Evolutionary conservation across 2,888 invertebrate genomes (phyloP), one percentile per base, ranked within the genome.

Genomic region (Unio delphinus): DNA sequence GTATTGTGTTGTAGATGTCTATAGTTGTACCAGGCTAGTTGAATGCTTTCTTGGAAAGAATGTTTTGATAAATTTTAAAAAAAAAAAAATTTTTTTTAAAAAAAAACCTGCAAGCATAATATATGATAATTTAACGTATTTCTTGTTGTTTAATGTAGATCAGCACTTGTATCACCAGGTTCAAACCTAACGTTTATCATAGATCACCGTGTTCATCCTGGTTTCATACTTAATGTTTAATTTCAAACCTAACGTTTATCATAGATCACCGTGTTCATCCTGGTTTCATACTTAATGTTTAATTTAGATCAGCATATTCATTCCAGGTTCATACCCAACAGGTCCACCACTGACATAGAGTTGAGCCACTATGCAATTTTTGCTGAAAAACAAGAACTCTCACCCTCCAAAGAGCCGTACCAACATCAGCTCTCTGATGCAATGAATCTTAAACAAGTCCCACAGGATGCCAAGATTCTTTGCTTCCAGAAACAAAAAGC

Each of bases 401-500:
- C 72, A 15, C 73, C 78, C 2, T 63, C 72, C 1, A 77, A 75
- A 28, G 66, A 65, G 1, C 80, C 79, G n/a, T 86, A 86, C 72
- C 74, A 81, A 58, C 79, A 83, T n/a, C 82, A 84, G 61, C 73
- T 88, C 57, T 72, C 75, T 8, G 81, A 80, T 17, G 86, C 85
- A 3, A 73, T 88, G 65, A 74, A 76, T n/a, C 76, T 81, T 8
- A 80, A 81, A 15, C 72, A 78, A 11, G 74, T 79, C 30, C 76
- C 81, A 55, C 70, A 73, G 28, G 94, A 92, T 55, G 92, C 94
- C 45, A 92, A 95, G 72, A 94, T 98, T 59, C 91, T 98, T 66
- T 94, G 95, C 30, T 98, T 95, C 90, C 94, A 94, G 78, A 94
- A 94, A 83, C 97, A 96, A 90, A 96, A 97, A 0, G 97, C 97